Conservation (phyloP, 2,113 vertebrate species). For the Scalopus aquaticus region DNA sequence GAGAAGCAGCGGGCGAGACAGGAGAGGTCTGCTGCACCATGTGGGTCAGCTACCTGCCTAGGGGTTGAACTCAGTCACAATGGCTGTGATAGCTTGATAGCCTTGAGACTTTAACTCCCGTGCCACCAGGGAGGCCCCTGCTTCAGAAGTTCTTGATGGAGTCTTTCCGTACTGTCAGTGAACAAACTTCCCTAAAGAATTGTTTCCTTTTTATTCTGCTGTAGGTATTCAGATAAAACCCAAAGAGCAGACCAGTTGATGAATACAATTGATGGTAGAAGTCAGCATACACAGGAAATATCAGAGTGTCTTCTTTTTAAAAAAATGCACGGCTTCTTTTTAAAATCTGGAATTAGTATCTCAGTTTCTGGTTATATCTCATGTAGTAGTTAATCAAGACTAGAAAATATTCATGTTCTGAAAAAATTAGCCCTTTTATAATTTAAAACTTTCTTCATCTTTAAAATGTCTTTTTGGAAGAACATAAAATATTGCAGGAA, state of each 20-base stretch:
- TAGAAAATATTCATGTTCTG: not conserved
- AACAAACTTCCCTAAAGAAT: not conserved
- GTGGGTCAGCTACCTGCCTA: too few relatives aligned
- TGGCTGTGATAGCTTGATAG: too few relatives aligned
- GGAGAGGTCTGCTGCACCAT: too few relatives aligned
- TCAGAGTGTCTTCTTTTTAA: not conserved
- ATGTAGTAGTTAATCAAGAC: not conserved
- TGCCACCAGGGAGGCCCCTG: too few relatives aligned
- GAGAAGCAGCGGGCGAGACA: too few relatives aligned
- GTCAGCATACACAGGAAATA: not conserved
- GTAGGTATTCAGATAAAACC: not conserved
- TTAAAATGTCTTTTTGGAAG: slow-evolving; percentile 44
- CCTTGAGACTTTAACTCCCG: too few relatives aligned
- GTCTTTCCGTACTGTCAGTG: not conserved
- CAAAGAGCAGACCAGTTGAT: not conserved
- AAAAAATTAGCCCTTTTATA: not conserved
- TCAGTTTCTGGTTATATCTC: not conserved
- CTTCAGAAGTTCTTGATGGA: not conserved
- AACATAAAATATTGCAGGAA: not conserved
- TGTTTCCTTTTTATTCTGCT: not conserved
- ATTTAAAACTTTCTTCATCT: not conserved
- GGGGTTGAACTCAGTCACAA: too few relatives aligned
- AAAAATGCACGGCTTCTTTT: not conserved
- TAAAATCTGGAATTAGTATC: not conserved
- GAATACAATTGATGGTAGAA: not conserved